A percentile compares a stretch with the other conserved stretches of the same genome.
These are phyloP conservation scores for Trematocara stigmaticum DNA, from an alignment of 2,113 vertebrate species.

Conservation along the genomic window DNA sequence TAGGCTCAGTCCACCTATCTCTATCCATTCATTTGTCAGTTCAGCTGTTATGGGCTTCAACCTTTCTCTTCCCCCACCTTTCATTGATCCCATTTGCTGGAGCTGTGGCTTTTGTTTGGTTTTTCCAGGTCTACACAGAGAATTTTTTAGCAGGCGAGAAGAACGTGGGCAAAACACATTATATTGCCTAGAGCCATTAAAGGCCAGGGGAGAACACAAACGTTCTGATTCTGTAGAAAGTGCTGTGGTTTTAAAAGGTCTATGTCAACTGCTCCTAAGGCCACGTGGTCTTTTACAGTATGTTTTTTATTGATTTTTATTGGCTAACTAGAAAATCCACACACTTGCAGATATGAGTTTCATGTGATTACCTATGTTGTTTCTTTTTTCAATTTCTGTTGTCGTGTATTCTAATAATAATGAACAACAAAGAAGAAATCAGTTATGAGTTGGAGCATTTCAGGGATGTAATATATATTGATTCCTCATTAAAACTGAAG, in stretches of 20 bases:
- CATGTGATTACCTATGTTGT: background rate
- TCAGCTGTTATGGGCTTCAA: background rate
- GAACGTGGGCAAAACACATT: background rate
- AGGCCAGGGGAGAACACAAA: background rate
- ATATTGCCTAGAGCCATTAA: background rate
- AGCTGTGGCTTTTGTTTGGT: background rate
- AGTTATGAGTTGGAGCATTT: background rate
- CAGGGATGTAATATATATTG: background rate
- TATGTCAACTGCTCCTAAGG: background rate
- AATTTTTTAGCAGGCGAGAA: background rate
- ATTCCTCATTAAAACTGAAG: background rate
- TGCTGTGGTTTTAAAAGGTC: background rate
- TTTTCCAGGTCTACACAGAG: background rate
- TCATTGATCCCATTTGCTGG: constrained; percentile 33
- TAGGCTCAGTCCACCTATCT: background rate
- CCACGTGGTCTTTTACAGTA: background rate
- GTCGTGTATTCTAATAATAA: background rate
- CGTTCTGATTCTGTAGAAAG: background rate
- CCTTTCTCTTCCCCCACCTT: background rate
- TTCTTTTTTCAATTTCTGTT: background rate
- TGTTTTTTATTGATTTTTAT: background rate
- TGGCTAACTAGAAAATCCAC: background rate
- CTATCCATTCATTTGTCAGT: constrained; percentile 14
- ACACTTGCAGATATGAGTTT: background rate
- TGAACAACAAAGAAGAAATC: background rate